These are phyloP conservation scores for Noturus placidus DNA, from an alignment of 2,113 vertebrate species.

Conservation along the genomic window DNA sequence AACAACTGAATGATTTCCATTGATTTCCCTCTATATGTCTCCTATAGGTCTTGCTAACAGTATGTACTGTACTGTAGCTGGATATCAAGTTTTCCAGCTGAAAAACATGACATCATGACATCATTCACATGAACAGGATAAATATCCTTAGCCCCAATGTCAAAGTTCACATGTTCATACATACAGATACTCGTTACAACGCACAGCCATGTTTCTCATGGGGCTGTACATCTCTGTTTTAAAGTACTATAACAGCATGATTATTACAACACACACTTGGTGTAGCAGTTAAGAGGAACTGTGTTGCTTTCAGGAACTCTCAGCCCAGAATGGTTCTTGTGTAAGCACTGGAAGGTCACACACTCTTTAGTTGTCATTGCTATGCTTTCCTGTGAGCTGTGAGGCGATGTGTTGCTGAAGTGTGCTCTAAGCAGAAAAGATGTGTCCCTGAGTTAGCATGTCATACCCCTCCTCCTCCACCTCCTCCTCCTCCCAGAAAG, in stretches of 20 bases:
- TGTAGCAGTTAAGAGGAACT: not conserved
- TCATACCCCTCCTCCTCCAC: not conserved
- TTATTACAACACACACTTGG: not conserved
- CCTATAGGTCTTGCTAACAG: not conserved
- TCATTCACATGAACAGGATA: not conserved
- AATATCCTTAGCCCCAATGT: not conserved
- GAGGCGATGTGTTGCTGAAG: conserved; percentile 23
- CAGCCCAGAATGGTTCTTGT: not conserved
- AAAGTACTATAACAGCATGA: not conserved
- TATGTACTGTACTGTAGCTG: not conserved
- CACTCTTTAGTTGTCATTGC: conserved; percentile 35
- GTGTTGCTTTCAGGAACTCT: not conserved
- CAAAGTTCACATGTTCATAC: conserved; percentile 54
- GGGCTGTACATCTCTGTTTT: not conserved
- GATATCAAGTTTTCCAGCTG: not conserved
- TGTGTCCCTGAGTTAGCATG: conserved; percentile 43
- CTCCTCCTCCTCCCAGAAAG: not conserved
- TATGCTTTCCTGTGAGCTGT: conserved; percentile 30
- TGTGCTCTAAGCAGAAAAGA: conserved; percentile 44
- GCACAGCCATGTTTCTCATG: not conserved
- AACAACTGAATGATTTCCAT: not conserved
- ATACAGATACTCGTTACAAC: not conserved
- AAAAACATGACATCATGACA: not conserved
- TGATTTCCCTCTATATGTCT: not conserved
- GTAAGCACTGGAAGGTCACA: conserved; percentile 14